phyloP scores from a whole-genome alignment of 2,888 invertebrate species.

The Euphydryas editha region DNA sequence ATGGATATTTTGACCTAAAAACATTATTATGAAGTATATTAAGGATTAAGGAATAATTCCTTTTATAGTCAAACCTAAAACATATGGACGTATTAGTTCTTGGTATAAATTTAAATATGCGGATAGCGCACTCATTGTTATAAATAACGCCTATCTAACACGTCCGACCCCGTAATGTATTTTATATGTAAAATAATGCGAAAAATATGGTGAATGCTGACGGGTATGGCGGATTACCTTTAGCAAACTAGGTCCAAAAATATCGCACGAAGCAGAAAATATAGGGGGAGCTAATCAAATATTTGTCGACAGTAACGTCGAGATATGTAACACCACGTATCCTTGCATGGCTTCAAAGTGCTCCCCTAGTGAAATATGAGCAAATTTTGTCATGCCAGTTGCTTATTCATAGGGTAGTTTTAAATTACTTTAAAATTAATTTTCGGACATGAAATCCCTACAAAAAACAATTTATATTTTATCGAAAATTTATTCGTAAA shows the following conservation, averaged over 20 bases:
- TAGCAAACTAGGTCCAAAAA: slow-evolving; percentile 15
- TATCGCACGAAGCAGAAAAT: slow-evolving; percentile 23
- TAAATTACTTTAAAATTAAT: slow-evolving; percentile 22
- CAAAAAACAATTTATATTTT: not conserved
- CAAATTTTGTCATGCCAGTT: slow-evolving; percentile 35
- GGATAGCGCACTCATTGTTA: not conserved
- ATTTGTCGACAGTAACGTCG: slow-evolving; percentile 61
- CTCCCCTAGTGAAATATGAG: slow-evolving; percentile 56
- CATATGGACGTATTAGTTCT: not conserved
- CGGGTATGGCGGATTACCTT: slow-evolving; percentile 11
- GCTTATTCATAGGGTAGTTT: slow-evolving; percentile 33
- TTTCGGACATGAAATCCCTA: not conserved
- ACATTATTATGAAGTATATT: too few relatives aligned
- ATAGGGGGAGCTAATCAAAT: slow-evolving; percentile 52
- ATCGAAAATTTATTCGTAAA: not conserved
- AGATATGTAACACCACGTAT: slow-evolving; percentile 50
- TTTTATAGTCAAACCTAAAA: not conserved
- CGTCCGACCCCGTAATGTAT: not conserved
- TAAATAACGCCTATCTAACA: slow-evolving; percentile 8
- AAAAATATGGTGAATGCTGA: slow-evolving; percentile 4
- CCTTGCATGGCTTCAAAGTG: slow-evolving; percentile 60
- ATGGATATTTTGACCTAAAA: too few relatives aligned
- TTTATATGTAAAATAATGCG: slow-evolving; percentile 19
- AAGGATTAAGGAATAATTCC: too few relatives aligned
- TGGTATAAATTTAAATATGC: slow-evolving; percentile 1